Conservation (phyloP, 2,113 vertebrate genomes). For the Tonatia bakeri region DNA sequence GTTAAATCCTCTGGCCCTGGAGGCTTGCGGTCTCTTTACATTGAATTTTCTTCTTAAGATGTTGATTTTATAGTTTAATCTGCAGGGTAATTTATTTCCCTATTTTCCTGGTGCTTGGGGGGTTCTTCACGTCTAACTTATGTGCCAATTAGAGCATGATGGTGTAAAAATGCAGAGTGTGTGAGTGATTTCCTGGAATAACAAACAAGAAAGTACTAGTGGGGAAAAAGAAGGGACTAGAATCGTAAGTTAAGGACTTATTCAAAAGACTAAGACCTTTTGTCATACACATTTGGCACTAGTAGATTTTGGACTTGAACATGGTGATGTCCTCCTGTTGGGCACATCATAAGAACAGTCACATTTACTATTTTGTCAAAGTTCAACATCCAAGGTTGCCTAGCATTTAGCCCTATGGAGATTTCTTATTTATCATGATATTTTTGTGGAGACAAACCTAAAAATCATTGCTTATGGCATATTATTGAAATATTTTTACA, state of each 20-base stretch:
- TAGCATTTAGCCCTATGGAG: not conserved
- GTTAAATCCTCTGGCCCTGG: not conserved
- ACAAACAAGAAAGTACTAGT: not conserved
- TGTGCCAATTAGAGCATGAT: not conserved
- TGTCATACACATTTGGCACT: not conserved
- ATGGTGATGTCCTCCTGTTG: fast-evolving
- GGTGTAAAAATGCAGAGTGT: not conserved
- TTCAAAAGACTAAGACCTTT: not conserved
- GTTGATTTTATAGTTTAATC: constrained; percentile 41
- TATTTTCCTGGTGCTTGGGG: not conserved
- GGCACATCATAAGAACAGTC: not conserved
- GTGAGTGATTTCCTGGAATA: not conserved
- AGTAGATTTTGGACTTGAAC: not conserved
- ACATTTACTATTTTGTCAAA: not conserved
- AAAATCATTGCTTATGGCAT: not conserved
- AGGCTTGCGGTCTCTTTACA: not conserved
- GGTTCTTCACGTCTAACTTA: not conserved
- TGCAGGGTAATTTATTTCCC: not conserved
- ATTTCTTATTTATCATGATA: not conserved
- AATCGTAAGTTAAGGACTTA: not conserved
- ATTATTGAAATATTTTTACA: not conserved
- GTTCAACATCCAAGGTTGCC: not conserved
- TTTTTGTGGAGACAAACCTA: not conserved
- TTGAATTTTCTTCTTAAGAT: constrained; percentile 46
- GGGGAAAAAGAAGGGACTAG: not conserved